These are phyloP conservation scores for Melanotaenia trifasciata DNA, from an alignment of 2,797 vertebrate species.

Conservation along the genomic window DNA sequence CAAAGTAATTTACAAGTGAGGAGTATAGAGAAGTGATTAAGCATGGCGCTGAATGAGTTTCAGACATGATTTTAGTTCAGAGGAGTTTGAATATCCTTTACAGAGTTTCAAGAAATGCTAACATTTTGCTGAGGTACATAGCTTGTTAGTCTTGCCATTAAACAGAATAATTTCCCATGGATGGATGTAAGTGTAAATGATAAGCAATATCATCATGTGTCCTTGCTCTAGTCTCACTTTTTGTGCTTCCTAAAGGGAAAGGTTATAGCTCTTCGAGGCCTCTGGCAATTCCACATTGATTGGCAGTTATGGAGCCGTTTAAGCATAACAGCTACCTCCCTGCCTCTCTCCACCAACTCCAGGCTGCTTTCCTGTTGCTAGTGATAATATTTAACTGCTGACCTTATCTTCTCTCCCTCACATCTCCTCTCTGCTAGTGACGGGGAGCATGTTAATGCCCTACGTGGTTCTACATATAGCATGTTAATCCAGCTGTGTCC, in stretches of 20 bases:
- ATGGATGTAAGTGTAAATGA: neutral
- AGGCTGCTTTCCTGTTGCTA: conserved; percentile 65
- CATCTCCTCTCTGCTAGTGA: conserved; percentile 47
- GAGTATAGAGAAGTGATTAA: neutral
- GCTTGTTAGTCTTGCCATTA: neutral
- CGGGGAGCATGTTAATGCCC: conserved; percentile 69
- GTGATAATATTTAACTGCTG: conserved; percentile 81
- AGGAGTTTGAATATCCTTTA: neutral
- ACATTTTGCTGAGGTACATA: neutral
- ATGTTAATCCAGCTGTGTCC: conserved; percentile 72
- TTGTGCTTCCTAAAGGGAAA: conserved; percentile 27
- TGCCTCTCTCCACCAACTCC: conserved; percentile 40
- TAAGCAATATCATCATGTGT: neutral
- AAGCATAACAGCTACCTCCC: conserved; percentile 50
- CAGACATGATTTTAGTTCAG: neutral
- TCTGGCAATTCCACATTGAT: conserved; percentile 55
- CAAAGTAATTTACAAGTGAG: neutral
- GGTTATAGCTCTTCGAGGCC: conserved; percentile 26
- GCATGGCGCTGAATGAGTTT: neutral
- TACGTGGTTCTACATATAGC: conserved; percentile 64
- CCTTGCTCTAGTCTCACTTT: conserved; percentile 25
- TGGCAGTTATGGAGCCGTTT: conserved; percentile 67
- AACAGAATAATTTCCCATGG: neutral
- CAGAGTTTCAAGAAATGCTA: neutral
- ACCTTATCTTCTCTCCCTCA: conserved; percentile 72